Evolutionary conservation across 2,797 vertebrate species (phyloP).

Genomic region (Sciurus carolinensis): DNA sequence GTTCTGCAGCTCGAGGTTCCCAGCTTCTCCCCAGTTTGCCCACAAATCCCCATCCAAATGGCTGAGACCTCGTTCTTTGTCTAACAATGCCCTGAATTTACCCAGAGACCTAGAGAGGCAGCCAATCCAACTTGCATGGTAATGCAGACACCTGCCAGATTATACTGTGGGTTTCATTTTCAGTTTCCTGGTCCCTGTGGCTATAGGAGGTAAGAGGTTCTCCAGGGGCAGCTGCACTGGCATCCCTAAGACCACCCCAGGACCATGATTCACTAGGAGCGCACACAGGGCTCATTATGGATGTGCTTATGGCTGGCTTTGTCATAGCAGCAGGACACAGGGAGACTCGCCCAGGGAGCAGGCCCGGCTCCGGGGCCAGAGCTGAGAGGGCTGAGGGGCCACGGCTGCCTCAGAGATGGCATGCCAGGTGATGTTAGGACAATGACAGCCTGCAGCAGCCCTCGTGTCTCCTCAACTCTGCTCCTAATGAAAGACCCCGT

Average conservation of each 20-base stretch:
- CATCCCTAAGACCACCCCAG: neutral
- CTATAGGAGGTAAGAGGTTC: neutral
- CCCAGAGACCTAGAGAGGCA: neutral
- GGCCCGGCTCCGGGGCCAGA: neutral
- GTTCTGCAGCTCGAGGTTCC: neutral
- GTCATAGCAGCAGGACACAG: too few relatives aligned
- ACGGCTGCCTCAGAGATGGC: fast-evolving
- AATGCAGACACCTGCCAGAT: fast-evolving
- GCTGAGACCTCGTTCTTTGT: neutral
- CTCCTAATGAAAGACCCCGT: fast-evolving
- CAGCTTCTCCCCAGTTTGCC: neutral
- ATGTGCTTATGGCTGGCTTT: neutral
- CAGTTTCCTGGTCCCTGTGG: neutral
- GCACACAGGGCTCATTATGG: fast-evolving
- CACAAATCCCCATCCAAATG: neutral
- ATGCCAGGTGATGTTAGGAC: too few relatives aligned
- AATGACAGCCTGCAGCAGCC: fast-evolving
- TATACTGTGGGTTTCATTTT: neutral
- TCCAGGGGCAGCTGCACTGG: neutral
- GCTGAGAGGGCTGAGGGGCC: too few relatives aligned
- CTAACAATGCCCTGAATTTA: neutral
- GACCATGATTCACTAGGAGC: too few relatives aligned
- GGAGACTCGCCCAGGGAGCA: neutral
- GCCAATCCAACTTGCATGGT: fast-evolving
- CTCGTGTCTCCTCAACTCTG: neutral